Evolutionary conservation across 2,113 vertebrate genomes (phyloP).

Genomic region (Dicrurus megarhynchus): DNA sequence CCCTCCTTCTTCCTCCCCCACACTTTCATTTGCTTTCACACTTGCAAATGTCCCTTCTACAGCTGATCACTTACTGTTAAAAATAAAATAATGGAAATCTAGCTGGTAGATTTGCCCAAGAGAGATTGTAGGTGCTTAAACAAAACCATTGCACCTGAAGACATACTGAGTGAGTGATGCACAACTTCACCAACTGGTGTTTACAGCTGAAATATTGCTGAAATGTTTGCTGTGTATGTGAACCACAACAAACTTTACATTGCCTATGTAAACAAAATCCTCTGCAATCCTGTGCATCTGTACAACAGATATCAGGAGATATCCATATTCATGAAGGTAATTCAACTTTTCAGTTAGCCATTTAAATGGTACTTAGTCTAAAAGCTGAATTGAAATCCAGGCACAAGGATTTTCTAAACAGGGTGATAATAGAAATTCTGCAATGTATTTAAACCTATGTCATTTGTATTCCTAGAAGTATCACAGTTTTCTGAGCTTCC

Average conservation of each 20-base stretch:
- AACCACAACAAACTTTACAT: constrained; percentile 5
- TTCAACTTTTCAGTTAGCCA: not conserved
- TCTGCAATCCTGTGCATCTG: not conserved
- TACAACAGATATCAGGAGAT: not conserved
- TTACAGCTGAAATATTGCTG: constrained; percentile 34
- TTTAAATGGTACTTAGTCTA: not conserved
- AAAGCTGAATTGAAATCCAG: not conserved
- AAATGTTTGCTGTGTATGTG: not conserved
- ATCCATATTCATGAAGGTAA: not conserved
- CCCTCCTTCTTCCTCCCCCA: not conserved
- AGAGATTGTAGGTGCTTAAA: not conserved
- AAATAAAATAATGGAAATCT: not conserved
- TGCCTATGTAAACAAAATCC: constrained; percentile 18
- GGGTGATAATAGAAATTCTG: not conserved
- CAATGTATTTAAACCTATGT: not conserved
- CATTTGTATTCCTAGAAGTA: constrained; percentile 37
- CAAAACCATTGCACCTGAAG: not conserved
- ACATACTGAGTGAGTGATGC: not conserved
- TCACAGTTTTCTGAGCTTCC: constrained; percentile 28
- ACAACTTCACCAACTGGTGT: constrained; percentile 18
- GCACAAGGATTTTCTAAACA: not conserved
- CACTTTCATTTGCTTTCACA: constrained; percentile 25
- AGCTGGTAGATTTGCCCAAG: not conserved
- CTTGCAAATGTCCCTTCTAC: constrained; percentile 28
- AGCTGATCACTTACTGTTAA: constrained; percentile 19